Percentiles rank a stretch among this genome's conserved stretches.
phyloP scores from a whole-genome alignment of 2,888 invertebrate genomes.

The Aquatica leii region DNA sequence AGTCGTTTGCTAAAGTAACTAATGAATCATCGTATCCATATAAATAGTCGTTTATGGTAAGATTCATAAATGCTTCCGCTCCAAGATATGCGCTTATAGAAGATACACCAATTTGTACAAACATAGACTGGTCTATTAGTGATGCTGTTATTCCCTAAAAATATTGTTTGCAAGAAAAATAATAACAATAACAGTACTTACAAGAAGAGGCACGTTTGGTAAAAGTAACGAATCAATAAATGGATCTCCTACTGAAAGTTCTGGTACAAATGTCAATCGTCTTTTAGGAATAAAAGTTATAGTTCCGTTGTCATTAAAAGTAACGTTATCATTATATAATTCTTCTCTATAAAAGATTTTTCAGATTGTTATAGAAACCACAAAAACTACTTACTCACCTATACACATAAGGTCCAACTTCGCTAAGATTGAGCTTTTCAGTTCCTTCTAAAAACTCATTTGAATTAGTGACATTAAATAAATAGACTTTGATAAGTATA shows the following conservation, averaged over 20 bases:
- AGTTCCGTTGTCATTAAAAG: constrained; percentile 71
- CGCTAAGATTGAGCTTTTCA: constrained; percentile 72
- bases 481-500: constrained; percentile 71
- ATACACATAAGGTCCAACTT: constrained; percentile 85
- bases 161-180: background rate
- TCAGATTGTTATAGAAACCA: constrained; percentile 8
- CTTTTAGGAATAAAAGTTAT: constrained; percentile 71
- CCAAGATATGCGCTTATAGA: constrained; percentile 66
- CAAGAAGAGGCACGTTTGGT: constrained; percentile 77
- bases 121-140: constrained; percentile 63
- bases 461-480: constrained; percentile 84
- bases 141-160: constrained; percentile 67
- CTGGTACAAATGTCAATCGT: constrained; percentile 67
- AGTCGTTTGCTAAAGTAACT: constrained; percentile 72
- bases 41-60: constrained; percentile 74
- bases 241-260: constrained; percentile 73
- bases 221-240: constrained; percentile 67
- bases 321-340: constrained; percentile 72
- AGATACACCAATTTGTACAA: constrained; percentile 69
- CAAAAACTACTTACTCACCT: constrained; percentile 65
- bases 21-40: constrained; percentile 86
- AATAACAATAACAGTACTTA: constrained; percentile 53
- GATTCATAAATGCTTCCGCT: constrained; percentile 69
- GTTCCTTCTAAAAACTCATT: constrained; percentile 71
- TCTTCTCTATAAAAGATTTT: constrained; percentile 66